A percentile compares a stretch with the other conserved stretches of the same genome.
These are phyloP conservation scores for Andrena dorsata DNA, from an alignment of 2,888 invertebrate species.

Conservation along the genomic window DNA sequence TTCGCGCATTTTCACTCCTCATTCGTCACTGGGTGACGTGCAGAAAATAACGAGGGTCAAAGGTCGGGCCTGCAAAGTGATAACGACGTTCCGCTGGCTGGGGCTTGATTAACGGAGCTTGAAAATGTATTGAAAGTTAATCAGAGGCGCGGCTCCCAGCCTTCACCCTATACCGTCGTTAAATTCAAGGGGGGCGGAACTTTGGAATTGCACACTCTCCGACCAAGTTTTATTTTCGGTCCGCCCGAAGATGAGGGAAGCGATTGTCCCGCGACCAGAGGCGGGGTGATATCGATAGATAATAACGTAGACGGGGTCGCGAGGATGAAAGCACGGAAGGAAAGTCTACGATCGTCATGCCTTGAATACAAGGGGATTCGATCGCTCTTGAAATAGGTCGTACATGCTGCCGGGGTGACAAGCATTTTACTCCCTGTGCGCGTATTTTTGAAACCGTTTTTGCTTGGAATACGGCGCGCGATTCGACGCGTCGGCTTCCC, in stretches of 20 bases:
- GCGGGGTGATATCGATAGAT: conserved; percentile 53
- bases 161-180: conserved; percentile 8
- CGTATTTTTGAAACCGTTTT: conserved; percentile 2
- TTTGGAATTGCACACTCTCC: conserved; percentile 33
- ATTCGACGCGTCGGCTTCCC: neutral
- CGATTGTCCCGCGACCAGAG: conserved; percentile 42
- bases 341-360: conserved; percentile 14
- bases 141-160: neutral
- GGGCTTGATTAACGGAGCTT: conserved; percentile 24
- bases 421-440: neutral
- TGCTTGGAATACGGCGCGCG: neutral
- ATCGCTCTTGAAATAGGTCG: conserved; percentile 39
- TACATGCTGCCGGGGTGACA: conserved; percentile 14
- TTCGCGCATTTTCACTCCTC: neutral
- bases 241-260: conserved; percentile 20
- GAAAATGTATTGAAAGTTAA: conserved; percentile 40
- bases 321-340: conserved; percentile 19
- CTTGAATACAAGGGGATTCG: conserved; percentile 28
- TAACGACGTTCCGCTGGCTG: neutral
- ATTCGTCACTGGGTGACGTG: neutral
- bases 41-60: neutral
- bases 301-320: conserved; percentile 42
- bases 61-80: neutral
- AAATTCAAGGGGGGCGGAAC: conserved; percentile 25
- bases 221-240: conserved; percentile 42